These are phyloP conservation scores for Falco punctatus DNA, from an alignment of 2,113 vertebrate genomes.

Conservation along the genomic window DNA sequence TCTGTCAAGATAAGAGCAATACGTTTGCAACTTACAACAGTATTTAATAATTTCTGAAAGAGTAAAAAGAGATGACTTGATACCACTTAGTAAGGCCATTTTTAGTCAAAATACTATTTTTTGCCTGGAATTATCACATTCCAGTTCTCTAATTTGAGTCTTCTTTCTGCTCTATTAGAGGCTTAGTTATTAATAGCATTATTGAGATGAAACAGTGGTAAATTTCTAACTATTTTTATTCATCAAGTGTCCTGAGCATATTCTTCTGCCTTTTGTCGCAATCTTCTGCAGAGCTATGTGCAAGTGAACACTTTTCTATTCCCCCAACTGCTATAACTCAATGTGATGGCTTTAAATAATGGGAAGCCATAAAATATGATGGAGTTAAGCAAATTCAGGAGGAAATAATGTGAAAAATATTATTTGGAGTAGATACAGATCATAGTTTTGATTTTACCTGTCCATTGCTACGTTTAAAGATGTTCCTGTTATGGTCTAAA, in stretches of 20 bases:
- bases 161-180: neutral
- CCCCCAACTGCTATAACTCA: slow-evolving; percentile 33
- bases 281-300: neutral
- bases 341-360: slow-evolving; percentile 13
- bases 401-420: slow-evolving; percentile 49
- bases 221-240: neutral
- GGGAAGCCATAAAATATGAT: slow-evolving; percentile 26
- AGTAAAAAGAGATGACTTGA: neutral
- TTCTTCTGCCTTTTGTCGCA: slow-evolving; percentile 5
- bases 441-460: slow-evolving; percentile 4
- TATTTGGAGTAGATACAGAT: neutral
- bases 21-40: neutral
- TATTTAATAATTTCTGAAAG: neutral
- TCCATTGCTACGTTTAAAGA: neutral
- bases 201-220: slow-evolving; percentile 26
- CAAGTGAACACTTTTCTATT: neutral
- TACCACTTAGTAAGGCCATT: neutral
- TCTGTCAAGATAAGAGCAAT: neutral
- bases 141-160: neutral
- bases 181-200: neutral
- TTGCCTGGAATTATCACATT: neutral
- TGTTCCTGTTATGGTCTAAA: neutral
- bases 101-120: slow-evolving; percentile 55
- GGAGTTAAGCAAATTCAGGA: slow-evolving; percentile 59
- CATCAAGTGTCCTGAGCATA: neutral